Evolutionary conservation across 2,113 vertebrate genomes (phyloP).

Genomic region (Indicator maculatus): DNA sequence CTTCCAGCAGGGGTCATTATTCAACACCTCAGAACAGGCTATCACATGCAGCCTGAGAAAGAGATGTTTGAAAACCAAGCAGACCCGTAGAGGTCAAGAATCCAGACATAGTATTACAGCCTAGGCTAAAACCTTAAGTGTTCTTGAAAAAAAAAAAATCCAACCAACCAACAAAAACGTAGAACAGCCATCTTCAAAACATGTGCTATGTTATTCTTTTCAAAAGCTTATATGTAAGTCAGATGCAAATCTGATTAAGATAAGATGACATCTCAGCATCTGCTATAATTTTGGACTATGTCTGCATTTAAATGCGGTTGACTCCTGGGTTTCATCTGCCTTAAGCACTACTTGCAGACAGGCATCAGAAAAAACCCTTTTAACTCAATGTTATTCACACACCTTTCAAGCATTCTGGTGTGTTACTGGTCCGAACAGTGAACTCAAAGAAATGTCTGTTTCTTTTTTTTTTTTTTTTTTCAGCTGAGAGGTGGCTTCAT

Average conservation of each 20-base stretch:
- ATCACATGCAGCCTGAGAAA: background rate
- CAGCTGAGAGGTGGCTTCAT: background rate
- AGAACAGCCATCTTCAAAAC: background rate
- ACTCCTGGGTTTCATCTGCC: fast-evolving
- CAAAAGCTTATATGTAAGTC: background rate
- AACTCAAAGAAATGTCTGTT: background rate
- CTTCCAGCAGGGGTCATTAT: slow-evolving; percentile 38
- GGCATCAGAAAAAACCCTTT: background rate
- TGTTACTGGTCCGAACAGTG: background rate
- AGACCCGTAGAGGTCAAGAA: background rate
- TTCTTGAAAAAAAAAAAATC: background rate
- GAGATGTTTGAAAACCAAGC: background rate
- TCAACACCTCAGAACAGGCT: background rate
- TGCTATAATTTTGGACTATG: background rate
- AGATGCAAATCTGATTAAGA: background rate
- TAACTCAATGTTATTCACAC: background rate
- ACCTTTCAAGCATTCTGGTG: background rate
- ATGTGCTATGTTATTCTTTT: background rate
- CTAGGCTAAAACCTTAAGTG: background rate
- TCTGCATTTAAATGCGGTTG: background rate
- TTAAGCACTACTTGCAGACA: background rate
- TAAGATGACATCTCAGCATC: background rate
- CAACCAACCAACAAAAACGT: too few species aligned
- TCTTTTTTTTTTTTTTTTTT: background rate
- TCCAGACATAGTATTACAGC: background rate